phyloP scores from a whole-genome alignment of 2,797 vertebrate genomes.

The Luscinia luscinia region DNA sequence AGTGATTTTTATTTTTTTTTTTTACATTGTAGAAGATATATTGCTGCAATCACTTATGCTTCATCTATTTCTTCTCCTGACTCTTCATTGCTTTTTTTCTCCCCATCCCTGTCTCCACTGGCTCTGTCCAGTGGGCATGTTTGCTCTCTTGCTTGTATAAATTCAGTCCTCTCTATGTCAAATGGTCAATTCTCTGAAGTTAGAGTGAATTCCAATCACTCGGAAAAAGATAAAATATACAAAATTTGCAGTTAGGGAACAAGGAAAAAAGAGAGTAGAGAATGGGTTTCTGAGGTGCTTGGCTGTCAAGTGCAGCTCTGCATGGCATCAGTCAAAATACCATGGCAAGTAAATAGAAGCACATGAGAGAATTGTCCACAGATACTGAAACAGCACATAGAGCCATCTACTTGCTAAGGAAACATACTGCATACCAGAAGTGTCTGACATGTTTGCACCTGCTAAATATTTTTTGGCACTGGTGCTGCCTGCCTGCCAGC shows the following conservation, averaged over 20 bases:
- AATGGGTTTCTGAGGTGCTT: not conserved
- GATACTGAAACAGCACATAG: constrained; percentile 7
- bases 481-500: not conserved
- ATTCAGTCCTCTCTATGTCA: not conserved
- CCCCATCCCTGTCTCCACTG: not conserved
- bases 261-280: not conserved
- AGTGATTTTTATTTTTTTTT: not conserved
- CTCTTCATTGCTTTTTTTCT: not conserved
- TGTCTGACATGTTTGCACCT: constrained; percentile 61
- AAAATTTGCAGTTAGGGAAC: not conserved
- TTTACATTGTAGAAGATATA: not conserved
- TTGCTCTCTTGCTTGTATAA: not conserved
- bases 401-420: constrained; percentile 35
- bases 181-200: not conserved
- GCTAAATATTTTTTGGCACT: constrained; percentile 60
- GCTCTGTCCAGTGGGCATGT: not conserved
- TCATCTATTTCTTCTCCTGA: not conserved
- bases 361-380: not conserved
- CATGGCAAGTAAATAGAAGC: constrained; percentile 22
- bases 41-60: not conserved
- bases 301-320: not conserved
- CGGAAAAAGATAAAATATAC: not conserved
- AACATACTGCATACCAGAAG: constrained; percentile 41
- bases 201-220: not conserved
- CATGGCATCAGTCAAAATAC: not conserved